Evolutionary conservation across 2,797 vertebrate species (phyloP).

Genomic region (Tokudaia tokunoshimensis): DNA sequence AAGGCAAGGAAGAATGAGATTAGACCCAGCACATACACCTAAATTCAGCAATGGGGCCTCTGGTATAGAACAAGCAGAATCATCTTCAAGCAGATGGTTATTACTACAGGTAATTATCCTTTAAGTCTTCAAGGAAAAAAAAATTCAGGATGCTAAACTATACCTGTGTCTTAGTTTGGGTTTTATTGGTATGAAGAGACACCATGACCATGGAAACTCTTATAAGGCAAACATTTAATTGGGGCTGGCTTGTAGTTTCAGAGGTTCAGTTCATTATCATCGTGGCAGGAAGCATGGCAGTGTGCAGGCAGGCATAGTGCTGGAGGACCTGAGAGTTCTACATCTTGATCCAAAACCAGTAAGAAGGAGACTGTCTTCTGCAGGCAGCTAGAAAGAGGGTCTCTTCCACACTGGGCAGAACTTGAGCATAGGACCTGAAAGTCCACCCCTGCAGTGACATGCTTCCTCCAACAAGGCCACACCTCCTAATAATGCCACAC

Average conservation of each 20-base stretch:
- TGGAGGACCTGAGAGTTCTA: neutral
- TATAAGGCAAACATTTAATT: neutral
- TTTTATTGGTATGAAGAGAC: neutral
- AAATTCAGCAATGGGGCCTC: neutral
- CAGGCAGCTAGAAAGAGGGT: neutral
- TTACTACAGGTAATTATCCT: neutral
- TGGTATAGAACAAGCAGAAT: neutral
- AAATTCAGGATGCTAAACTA: neutral
- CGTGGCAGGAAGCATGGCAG: neutral
- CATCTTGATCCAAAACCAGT: neutral
- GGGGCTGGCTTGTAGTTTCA: neutral
- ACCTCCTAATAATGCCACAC: neutral
- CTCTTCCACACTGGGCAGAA: neutral
- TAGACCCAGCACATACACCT: neutral
- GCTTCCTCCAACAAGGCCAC: neutral
- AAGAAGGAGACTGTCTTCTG: neutral
- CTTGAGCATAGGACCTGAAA: neutral
- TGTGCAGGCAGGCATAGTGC: neutral
- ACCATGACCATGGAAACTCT: neutral
- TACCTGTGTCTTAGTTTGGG: neutral
- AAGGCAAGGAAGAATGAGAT: neutral
- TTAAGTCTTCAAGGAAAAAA: neutral
- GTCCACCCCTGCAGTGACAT: neutral
- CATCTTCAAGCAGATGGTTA: neutral
- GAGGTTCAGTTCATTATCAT: neutral